phyloP scores from a whole-genome alignment of 2,797 vertebrate species.

The Spinibarbus caldwelli region DNA sequence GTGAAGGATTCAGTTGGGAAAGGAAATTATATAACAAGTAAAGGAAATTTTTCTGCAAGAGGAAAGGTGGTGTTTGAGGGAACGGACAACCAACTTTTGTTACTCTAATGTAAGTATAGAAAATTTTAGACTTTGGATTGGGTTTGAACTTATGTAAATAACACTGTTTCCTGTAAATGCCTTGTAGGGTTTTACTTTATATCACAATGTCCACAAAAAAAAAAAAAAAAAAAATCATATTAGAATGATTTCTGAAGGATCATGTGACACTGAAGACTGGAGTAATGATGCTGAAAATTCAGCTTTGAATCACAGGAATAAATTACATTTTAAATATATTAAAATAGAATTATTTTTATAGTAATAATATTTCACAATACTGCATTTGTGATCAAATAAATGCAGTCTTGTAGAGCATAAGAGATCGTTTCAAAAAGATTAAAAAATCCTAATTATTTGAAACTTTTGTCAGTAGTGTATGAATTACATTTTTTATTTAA shows the following conservation, averaged over 20 bases:
- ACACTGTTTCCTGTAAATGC: too few species aligned
- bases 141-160: too few species aligned
- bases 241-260: too few species aligned
- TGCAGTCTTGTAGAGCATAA: not conserved
- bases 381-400: not conserved
- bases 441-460: too few species aligned
- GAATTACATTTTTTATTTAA: not conserved
- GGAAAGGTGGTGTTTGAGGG: not conserved
- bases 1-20: constrained; percentile 2
- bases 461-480: not conserved
- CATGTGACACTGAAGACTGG: not conserved
- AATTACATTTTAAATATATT: not conserved
- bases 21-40: constrained; percentile 7
- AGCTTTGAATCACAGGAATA: not conserved
- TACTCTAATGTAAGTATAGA: constrained; percentile 12
- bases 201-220: too few species aligned
- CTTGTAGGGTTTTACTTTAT: too few species aligned
- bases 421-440: not conserved
- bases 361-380: not conserved
- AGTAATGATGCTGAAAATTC: not conserved
- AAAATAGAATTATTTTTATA: not conserved
- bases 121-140: not conserved
- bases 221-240: too few species aligned
- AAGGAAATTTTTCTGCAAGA: not conserved
- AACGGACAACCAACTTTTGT: not conserved